A percentile compares a stretch with the other conserved stretches of the same genome.
Evolutionary conservation across 2,888 invertebrate species (phyloP).

Genomic region (Callyntrura sp.): DNA sequence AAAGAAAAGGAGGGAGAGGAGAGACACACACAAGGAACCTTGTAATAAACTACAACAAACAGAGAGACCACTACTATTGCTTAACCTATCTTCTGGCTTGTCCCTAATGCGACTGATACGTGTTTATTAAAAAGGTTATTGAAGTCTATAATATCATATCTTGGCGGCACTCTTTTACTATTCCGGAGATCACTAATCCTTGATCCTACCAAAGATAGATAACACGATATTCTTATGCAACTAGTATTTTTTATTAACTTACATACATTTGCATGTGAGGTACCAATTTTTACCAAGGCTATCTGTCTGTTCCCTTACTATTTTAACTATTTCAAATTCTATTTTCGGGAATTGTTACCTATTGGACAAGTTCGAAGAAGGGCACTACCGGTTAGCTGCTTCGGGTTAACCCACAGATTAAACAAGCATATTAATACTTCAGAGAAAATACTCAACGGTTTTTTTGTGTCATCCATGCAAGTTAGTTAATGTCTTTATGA

Average conservation of each 20-base stretch:
- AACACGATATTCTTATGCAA: neutral
- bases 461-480: no score
- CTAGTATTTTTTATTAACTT: neutral
- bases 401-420: no score
- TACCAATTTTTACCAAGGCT: no score
- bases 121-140: slow-evolving; percentile 54
- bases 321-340: no score
- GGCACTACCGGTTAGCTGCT: no score
- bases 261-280: no score
- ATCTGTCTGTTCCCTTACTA: no score
- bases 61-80: neutral
- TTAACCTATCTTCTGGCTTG: neutral
- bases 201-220: neutral
- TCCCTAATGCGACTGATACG: neutral
- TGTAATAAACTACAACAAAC: neutral
- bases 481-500: no score
- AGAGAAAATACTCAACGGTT: no score
- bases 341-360: no score
- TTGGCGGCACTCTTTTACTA: neutral
- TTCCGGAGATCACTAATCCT: slow-evolving; percentile 30
- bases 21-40: neutral
- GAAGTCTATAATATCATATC: slow-evolving; percentile 32
- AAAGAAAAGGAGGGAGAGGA: neutral
- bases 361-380: no score
- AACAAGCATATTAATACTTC: no score